Conservation (phyloP, 2,888 invertebrate species). For the Anoplius nigerrimus region DNA sequence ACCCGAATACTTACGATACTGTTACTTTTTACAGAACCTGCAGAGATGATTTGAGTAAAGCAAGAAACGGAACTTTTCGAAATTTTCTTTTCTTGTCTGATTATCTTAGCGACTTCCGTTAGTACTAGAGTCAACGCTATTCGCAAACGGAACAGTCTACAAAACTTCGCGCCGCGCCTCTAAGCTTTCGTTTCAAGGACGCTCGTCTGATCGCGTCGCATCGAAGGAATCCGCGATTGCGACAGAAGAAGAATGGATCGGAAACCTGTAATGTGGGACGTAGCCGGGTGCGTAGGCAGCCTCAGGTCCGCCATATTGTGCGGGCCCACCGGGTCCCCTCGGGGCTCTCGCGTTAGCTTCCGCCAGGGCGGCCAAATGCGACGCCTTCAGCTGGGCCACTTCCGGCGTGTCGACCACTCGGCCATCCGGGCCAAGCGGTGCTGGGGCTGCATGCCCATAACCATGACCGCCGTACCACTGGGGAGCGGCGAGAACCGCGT, state of each 20-base stretch:
- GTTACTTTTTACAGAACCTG: too few species aligned
- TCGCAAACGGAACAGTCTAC: too few species aligned
- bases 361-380: constrained; percentile 67
- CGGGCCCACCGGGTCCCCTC: constrained; percentile 45
- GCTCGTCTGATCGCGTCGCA: too few species aligned
- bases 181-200: too few species aligned
- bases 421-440: constrained; percentile 68
- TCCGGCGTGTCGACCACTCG: constrained; percentile 72
- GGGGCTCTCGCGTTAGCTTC: constrained; percentile 71
- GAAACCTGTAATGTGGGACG: constrained; percentile 59
- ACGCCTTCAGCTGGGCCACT: constrained; percentile 68
- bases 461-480: constrained; percentile 65
- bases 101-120: too few species aligned
- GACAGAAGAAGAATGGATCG: neutral
- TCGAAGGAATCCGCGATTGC: too few species aligned
- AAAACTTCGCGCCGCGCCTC: too few species aligned
- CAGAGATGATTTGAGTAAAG: too few species aligned
- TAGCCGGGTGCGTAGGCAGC: constrained; percentile 56
- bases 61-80: too few species aligned
- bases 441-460: constrained; percentile 54
- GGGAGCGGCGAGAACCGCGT: constrained; percentile 58
- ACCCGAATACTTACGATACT: too few species aligned
- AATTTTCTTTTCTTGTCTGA: too few species aligned
- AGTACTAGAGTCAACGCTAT: too few species aligned
- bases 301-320: constrained; percentile 51